phyloP scores from a whole-genome alignment of 2,113 vertebrate species.

The Raja brachyura region DNA sequence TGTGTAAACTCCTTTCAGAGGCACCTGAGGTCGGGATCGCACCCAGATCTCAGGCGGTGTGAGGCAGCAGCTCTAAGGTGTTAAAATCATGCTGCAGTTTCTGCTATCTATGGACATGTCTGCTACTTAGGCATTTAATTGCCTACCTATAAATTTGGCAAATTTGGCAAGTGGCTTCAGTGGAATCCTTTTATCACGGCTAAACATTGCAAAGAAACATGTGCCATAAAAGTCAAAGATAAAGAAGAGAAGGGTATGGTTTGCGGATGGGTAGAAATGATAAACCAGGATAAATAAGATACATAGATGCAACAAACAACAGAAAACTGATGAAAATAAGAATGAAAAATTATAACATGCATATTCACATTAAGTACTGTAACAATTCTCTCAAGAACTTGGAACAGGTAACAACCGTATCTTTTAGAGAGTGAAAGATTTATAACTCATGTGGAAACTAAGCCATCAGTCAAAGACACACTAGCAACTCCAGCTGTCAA shows the following conservation, averaged over 20 bases:
- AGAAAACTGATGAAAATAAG: background rate
- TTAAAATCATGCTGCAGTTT: background rate
- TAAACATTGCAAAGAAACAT: background rate
- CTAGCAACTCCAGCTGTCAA: background rate
- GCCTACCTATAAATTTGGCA: background rate
- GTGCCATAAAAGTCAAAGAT: background rate
- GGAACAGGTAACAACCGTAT: background rate
- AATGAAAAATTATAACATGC: background rate
- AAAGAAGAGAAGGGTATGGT: background rate
- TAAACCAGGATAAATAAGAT: background rate
- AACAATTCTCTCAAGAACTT: background rate
- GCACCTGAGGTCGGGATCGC: no score
- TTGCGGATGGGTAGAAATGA: background rate
- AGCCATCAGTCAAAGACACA: background rate
- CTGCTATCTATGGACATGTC: background rate
- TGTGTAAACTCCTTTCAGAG: no score
- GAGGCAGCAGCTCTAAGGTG: no score
- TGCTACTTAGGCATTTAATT: background rate
- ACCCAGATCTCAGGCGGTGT: no score
- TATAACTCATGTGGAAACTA: background rate
- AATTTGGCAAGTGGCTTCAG: background rate
- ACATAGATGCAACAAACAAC: background rate
- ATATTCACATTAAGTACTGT: background rate
- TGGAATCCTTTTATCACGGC: background rate
- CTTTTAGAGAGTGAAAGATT: background rate